Conservation (phyloP, 2,797 vertebrate genomes). For the Macropus fuliginosus region DNA sequence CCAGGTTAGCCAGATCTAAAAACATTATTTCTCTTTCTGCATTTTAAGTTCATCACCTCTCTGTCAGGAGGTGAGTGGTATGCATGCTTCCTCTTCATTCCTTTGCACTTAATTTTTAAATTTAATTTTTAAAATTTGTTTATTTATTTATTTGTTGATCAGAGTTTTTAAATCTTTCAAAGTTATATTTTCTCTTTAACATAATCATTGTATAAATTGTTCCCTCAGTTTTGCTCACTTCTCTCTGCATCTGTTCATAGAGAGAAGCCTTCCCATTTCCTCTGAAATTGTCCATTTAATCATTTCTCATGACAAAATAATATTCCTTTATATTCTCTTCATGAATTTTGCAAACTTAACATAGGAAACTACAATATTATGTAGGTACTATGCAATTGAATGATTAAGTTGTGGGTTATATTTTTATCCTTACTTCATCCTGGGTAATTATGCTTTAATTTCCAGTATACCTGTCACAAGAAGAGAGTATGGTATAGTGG, state of each 20-base stretch:
- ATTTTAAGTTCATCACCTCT: neutral
- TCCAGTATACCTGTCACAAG: neutral
- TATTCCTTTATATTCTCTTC: neutral
- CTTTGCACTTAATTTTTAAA: too few species aligned
- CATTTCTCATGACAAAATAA: neutral
- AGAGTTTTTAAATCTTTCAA: neutral
- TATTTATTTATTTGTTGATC: neutral
- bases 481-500: neutral
- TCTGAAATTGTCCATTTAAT: neutral
- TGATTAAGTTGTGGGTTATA: neutral
- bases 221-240: neutral
- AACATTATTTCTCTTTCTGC: neutral
- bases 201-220: neutral
- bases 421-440: constrained; percentile 17
- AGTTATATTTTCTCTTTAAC: neutral
- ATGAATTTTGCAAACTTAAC: constrained; percentile 38
- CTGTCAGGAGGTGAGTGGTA: neutral
- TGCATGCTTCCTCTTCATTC: neutral
- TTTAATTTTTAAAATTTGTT: too few species aligned
- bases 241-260: neutral
- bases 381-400: neutral
- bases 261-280: neutral
- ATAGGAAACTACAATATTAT: neutral
- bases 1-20: neutral
- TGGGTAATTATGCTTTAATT: constrained; percentile 32